Percentiles rank a stretch among this genome's conserved stretches.
Evolutionary conservation across 2,113 vertebrate species (phyloP).

Genomic region (Crotalus helleri): DNA sequence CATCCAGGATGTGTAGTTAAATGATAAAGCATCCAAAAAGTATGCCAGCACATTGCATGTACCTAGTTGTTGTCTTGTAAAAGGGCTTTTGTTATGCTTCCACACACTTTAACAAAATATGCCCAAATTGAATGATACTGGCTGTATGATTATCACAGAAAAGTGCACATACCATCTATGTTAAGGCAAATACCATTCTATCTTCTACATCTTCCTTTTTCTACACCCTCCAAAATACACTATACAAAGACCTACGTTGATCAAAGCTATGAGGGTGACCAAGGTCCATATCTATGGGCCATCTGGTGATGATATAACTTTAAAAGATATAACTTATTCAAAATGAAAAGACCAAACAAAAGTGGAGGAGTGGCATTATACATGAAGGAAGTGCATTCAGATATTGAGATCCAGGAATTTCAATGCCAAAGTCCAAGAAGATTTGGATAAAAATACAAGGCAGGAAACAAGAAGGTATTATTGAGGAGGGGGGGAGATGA

Average conservation of each 20-base stretch:
- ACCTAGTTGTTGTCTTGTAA: background rate
- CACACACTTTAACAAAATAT: background rate
- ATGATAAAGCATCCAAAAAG: background rate
- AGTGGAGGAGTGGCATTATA: background rate
- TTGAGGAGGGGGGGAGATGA: background rate
- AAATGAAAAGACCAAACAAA: background rate
- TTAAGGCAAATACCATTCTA: background rate
- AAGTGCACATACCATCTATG: background rate
- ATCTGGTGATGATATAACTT: background rate
- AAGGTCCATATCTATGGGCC: background rate
- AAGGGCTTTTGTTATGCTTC: background rate
- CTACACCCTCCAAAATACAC: background rate
- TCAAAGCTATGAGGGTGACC: background rate
- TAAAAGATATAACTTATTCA: background rate
- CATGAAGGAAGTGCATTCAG: background rate
- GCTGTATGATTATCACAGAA: background rate
- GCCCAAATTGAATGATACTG: background rate
- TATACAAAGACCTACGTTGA: background rate
- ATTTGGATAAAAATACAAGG: background rate
- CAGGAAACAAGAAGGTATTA: background rate
- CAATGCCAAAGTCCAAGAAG: background rate
- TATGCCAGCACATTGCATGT: background rate
- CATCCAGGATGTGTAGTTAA: background rate
- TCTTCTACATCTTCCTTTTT: background rate
- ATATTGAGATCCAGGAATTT: background rate